Percentiles rank a stretch among this genome's conserved stretches.
phyloP scores from a whole-genome alignment of 1,140 invertebrate species.

The Lepidurus arcticus region DNA sequence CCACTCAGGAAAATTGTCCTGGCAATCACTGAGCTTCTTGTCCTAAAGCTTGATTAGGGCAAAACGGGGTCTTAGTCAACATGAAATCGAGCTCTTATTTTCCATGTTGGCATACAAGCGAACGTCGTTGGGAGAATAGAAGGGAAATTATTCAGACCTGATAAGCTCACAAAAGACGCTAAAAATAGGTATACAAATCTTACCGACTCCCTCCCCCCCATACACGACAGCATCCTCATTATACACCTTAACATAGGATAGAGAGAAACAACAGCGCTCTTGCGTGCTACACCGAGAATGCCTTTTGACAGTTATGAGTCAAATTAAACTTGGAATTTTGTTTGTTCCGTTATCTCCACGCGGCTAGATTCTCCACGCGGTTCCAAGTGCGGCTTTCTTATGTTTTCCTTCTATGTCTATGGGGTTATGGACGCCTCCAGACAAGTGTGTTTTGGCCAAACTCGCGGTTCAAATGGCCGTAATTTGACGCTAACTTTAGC shows the following conservation, averaged over 20 bases:
- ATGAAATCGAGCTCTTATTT: neutral
- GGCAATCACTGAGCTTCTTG: slow-evolving; percentile 13
- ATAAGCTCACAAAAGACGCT: slow-evolving; percentile 6
- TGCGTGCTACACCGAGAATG: neutral
- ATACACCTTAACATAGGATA: neutral
- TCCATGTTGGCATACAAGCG: neutral
- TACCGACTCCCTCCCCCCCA: neutral
- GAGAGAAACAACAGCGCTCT: neutral
- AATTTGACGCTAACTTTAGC: slow-evolving; percentile 14
- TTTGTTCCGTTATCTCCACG: neutral
- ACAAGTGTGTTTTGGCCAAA: no score
- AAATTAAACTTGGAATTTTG: slow-evolving; percentile 20
- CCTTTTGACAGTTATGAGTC: slow-evolving; percentile 21
- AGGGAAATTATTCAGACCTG: slow-evolving; percentile 6
- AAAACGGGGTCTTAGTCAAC: neutral
- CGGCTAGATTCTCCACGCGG: neutral
- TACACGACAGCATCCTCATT: neutral
- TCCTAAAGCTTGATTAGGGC: neutral
- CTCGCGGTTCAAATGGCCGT: neutral
- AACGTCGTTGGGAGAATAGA: neutral
- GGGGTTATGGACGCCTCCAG: neutral
- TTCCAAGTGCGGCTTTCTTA: neutral
- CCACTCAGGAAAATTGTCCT: neutral
- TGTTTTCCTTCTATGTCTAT: neutral
- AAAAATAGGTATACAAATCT: slow-evolving; percentile 4